Base-by-base conservation (phyloP, 2,888 invertebrate species). In the Melanostoma mellinum region DNA sequence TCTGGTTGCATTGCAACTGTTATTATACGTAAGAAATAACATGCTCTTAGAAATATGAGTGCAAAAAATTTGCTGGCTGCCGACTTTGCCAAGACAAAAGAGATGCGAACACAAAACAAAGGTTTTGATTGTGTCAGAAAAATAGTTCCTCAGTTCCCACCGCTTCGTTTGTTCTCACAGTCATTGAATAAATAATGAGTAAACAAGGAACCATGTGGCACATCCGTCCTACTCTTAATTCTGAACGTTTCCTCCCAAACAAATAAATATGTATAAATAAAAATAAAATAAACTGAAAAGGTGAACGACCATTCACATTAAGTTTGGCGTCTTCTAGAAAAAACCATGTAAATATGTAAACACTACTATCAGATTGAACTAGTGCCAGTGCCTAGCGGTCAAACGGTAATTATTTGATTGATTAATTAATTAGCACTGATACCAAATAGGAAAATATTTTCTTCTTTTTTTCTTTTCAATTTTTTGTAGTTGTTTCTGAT, bases 381-480 rank as follows among this genome's bases (percentile, higher is more conserved):
- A 20, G 20, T 20, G 20, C 20, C 20, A 20, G 20, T 20, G 20
- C 20, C 20, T 20, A 20, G 20, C 20, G 44, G 30, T 6, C 53
- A 10, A 58, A 67, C 58, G 46, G 44, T 53, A 78, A 71, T 78
- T 71, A 78, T 65, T 72, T 38, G 33, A 46, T 36, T 65, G 58
- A 72, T 78, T 72, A 65, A 78, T 78, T 65, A 60, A 72, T 78
- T 72, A 65, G 72, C 50, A 46, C 65, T 60, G 67, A 78, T 72
- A 44, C 60, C 46, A 78, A 78, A 72, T 78, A 78, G 67, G 60
- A 40, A 78, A 78, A 50, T 78, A 67, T 78, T 72, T 38, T 69
- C 30, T 30, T 36, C n/a, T 40, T 35, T 44, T 8, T 67, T 42
- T 10, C 10, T 33, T 35, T 20, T 20, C 20, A 20, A 20, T 20